Evolutionary conservation across 2,797 vertebrate genomes (phyloP).

Genomic region (Melanotaenia nigrans): DNA sequence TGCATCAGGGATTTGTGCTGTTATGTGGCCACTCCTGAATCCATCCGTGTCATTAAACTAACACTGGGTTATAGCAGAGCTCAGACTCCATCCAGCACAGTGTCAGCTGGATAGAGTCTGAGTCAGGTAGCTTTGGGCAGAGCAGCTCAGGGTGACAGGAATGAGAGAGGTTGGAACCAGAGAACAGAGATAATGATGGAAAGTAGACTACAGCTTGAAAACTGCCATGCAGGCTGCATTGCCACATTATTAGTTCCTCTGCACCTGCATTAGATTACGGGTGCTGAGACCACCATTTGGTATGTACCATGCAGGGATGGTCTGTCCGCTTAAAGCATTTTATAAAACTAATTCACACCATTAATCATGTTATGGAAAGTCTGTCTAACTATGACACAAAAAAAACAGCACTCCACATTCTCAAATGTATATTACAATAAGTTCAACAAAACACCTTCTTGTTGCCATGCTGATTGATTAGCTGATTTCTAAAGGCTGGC

Average conservation of each 20-base stretch:
- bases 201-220: constrained; percentile 25
- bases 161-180: constrained; percentile 33
- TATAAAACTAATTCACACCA: neutral
- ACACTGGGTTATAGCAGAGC: constrained; percentile 62
- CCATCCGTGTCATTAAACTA: constrained; percentile 54
- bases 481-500: no score
- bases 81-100: constrained; percentile 51
- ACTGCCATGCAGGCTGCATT: neutral
- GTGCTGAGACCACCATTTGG: neutral
- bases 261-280: neutral
- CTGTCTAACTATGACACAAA: neutral
- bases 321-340: no score
- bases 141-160: constrained; percentile 25
- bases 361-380: neutral
- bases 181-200: constrained; percentile 30
- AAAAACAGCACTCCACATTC: neutral
- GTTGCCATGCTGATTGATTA: neutral
- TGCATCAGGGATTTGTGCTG: constrained; percentile 47
- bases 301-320: neutral
- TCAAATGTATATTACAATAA: neutral
- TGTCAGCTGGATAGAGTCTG: neutral
- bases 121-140: constrained; percentile 38
- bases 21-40: constrained; percentile 51
- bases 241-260: constrained; percentile 1
- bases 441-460: constrained; percentile 1